Percentiles rank a stretch among this genome's conserved stretches.
These are phyloP conservation scores for Ophion costatus DNA, from an alignment of 2,888 invertebrate genomes.

Conservation along the genomic window DNA sequence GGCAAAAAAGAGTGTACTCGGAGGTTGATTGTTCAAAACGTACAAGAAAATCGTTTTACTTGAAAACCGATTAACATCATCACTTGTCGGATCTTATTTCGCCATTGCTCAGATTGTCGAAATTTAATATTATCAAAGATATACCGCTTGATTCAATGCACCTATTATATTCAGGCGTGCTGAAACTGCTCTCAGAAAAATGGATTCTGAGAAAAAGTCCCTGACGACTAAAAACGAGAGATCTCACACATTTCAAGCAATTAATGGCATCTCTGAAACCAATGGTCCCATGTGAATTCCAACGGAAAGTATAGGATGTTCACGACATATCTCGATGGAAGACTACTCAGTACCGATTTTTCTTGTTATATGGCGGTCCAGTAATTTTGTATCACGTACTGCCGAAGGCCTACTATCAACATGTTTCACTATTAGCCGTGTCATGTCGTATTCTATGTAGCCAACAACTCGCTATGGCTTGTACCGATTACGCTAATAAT, in stretches of 20 bases:
- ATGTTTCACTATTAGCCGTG: conserved; percentile 17
- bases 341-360: conserved; percentile 69
- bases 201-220: no score
- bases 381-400: conserved; percentile 21
- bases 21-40: no score
- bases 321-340: conserved; percentile 66
- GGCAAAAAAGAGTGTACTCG: no score
- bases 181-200: no score
- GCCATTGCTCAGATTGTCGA: no score
- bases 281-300: conserved; percentile 67
- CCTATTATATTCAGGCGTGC: no score
- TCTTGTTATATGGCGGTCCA: conserved; percentile 35
- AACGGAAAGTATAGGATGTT: conserved; percentile 65
- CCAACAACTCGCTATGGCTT: neutral
- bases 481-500: conserved; percentile 13
- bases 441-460: conserved; percentile 13
- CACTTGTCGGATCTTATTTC: no score
- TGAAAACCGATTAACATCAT: no score
- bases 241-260: neutral
- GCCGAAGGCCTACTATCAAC: conserved; percentile 5
- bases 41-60: no score
- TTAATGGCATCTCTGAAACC: neutral
- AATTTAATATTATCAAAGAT: no score
- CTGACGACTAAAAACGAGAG: no score
- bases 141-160: no score